Evolutionary conservation across 1,140 invertebrate genomes (phyloP).

Genomic region (Diploscapter pachys): DNA sequence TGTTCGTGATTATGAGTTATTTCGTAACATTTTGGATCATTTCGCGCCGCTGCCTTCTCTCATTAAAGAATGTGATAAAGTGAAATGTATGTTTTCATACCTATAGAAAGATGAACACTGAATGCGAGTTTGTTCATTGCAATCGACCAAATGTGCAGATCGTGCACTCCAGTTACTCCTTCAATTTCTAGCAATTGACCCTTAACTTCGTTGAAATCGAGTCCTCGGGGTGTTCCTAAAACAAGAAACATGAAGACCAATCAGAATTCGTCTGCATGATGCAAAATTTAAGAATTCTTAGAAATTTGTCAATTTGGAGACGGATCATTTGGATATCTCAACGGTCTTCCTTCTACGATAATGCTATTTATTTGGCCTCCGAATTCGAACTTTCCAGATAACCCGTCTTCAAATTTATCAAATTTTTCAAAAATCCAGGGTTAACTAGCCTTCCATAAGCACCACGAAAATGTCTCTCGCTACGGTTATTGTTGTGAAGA

Average conservation of each 20-base stretch:
- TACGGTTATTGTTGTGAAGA: constrained; percentile 87
- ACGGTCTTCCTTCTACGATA: no score
- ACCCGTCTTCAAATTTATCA: background rate
- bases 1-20: no score
- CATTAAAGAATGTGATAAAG: no score
- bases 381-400: no score
- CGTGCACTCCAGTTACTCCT: constrained; percentile 87
- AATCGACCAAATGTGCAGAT: constrained; percentile 90
- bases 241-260: background rate
- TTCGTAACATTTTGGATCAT: no score
- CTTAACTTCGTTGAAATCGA: constrained; percentile 79
- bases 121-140: constrained; percentile 77
- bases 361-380: no score
- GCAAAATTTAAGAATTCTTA: no score
- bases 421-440: background rate
- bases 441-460: constrained; percentile 74
- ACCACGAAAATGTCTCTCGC: constrained; percentile 83
- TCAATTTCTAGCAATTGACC: constrained; percentile 77
- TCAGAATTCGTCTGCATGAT: no score
- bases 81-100: constrained; percentile 2
- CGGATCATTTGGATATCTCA: no score
- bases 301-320: no score
- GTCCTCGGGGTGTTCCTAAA: constrained; percentile 75
- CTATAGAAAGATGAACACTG: constrained; percentile 38
- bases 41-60: no score